Percentiles rank a stretch among this genome's conserved stretches.
These are phyloP conservation scores for Halcyon malimbica DNA, from an alignment of 2,113 vertebrate species.

Conservation along the genomic window DNA sequence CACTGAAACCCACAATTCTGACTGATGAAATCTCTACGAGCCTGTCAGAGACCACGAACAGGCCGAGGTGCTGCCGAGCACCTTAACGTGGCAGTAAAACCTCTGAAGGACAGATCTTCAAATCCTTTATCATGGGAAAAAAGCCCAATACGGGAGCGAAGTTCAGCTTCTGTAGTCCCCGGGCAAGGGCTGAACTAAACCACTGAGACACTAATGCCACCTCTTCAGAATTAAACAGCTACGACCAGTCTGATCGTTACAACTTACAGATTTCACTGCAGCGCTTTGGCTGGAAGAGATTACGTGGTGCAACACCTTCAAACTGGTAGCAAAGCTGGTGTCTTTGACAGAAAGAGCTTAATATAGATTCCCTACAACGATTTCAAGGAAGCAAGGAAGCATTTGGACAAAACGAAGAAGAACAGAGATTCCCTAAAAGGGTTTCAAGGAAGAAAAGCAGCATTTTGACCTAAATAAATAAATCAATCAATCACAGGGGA, in stretches of 20 bases:
- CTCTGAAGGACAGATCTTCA: neutral
- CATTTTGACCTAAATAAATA: neutral
- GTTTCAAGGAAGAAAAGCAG: no score
- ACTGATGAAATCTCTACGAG: neutral
- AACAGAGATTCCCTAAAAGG: no score
- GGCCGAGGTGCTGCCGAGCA: neutral
- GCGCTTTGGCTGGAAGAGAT: no score
- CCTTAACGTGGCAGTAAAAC: neutral
- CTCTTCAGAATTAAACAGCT: neutral
- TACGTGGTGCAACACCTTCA: neutral
- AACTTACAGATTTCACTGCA: neutral
- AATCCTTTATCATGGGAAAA: neutral
- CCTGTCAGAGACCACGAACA: neutral
- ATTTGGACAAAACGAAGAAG: neutral
- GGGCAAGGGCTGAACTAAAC: neutral
- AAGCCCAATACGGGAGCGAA: neutral
- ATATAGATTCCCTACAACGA: neutral
- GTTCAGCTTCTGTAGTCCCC: neutral
- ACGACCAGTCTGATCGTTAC: fast-evolving
- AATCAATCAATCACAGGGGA: neutral
- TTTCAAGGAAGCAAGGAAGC: neutral
- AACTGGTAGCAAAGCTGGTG: neutral
- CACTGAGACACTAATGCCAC: no score
- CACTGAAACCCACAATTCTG: neutral
- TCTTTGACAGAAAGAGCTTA: neutral